Conservation (phyloP, 2,113 vertebrate species). For the Axis porcinus region DNA sequence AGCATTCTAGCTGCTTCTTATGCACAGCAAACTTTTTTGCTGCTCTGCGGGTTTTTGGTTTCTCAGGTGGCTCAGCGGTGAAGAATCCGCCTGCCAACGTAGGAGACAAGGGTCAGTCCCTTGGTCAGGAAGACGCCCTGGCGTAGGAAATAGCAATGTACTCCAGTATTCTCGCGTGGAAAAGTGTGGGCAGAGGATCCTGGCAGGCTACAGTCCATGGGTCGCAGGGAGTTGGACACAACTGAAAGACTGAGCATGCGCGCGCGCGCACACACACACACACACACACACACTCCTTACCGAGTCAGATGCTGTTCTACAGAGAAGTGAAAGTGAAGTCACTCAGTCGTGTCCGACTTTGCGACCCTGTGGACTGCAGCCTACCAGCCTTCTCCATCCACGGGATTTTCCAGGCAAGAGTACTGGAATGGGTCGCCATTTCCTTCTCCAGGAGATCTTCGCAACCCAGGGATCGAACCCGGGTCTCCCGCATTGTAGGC, state of each 20-base stretch:
- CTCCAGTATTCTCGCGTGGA: not conserved
- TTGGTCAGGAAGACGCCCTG: not conserved
- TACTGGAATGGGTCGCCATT: not conserved
- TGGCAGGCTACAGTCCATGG: not conserved
- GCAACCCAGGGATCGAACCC: rapidly evolving
- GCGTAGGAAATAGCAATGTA: not conserved
- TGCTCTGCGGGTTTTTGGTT: not conserved
- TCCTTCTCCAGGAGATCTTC: not conserved
- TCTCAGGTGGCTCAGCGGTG: not conserved
- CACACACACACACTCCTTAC: not conserved
- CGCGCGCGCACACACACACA: rapidly evolving
- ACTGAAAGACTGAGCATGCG: rapidly evolving
- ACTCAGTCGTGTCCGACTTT: rapidly evolving
- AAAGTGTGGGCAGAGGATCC: not conserved
- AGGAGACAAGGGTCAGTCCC: not conserved
- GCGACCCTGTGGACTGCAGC: not conserved
- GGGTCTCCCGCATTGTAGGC: not conserved
- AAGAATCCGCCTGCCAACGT: not conserved
- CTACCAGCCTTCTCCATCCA: not conserved
- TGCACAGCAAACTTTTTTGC: not conserved
- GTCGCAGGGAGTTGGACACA: not conserved
- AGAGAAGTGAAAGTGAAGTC: not conserved
- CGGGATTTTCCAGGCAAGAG: not conserved
- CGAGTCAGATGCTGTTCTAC: not conserved
- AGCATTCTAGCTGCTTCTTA: not conserved